Conservation (phyloP, 30 jellyfish, hydroid and myxozoan species). For the Chrysaora quinquecirrha region DNA sequence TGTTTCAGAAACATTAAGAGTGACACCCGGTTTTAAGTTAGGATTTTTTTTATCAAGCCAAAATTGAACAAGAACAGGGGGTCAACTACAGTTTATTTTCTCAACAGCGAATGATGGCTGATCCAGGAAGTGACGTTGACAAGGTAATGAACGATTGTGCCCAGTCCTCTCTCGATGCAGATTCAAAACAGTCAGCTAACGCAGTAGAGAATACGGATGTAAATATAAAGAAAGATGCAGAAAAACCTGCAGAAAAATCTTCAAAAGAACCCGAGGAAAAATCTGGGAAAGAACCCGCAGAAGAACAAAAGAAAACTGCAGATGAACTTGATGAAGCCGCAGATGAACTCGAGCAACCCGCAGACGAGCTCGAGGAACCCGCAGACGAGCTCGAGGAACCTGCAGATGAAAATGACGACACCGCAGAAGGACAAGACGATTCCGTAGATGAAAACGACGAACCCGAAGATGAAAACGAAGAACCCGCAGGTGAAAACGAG, state of each 20-base stretch:
- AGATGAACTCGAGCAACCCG: constrained; percentile 8
- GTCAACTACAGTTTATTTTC: too few relatives aligned
- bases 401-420: constrained; percentile 1
- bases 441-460: background rate
- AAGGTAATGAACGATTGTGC: background rate
- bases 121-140: constrained; percentile 1
- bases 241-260: background rate
- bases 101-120: constrained; percentile 9
- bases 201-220: background rate
- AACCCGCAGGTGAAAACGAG: background rate
- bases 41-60: too few relatives aligned
- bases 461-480: too few relatives aligned
- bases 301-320: background rate
- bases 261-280: background rate
- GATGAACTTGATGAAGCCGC: background rate
- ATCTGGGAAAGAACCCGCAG: background rate
- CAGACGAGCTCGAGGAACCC: background rate
- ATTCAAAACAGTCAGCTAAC: background rate
- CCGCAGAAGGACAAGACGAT: constrained; percentile 4
- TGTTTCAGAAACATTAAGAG: too few relatives aligned
- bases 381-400: constrained; percentile 21
- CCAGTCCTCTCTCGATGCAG: background rate
- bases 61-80: too few relatives aligned
- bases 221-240: background rate
- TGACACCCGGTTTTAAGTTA: too few relatives aligned